These are phyloP conservation scores for Megaceryle maxima DNA, from an alignment of 2,113 vertebrate genomes.

Conservation along the genomic window DNA sequence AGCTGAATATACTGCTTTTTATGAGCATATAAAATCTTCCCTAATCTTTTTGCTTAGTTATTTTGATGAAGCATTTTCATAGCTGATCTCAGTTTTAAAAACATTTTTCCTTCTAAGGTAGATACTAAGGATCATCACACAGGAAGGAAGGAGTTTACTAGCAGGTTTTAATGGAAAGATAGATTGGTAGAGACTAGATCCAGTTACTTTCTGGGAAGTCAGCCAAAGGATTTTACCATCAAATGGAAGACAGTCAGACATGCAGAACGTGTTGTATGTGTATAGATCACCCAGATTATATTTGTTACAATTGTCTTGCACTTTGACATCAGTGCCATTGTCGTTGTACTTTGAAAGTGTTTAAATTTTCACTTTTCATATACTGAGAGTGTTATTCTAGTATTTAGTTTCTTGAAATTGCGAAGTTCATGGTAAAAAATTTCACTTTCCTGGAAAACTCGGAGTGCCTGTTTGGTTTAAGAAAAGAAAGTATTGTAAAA, in stretches of 20 bases:
- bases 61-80: not conserved
- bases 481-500: not conserved
- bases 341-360: not conserved
- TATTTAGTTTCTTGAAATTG: not conserved
- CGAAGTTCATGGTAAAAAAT: not conserved
- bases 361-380: not conserved
- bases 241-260: not conserved
- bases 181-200: not conserved
- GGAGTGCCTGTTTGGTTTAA: not conserved
- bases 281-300: not conserved
- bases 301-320: not conserved
- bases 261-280: not conserved
- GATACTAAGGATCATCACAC: not conserved
- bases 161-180: not conserved
- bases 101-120: not conserved
- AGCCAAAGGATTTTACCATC: conserved; percentile 13
- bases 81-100: not conserved
- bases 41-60: not conserved
- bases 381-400: not conserved
- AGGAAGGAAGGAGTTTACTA: not conserved
- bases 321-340: not conserved
- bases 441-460: not conserved
- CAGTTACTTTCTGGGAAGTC: not conserved
- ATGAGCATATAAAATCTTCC: not conserved
- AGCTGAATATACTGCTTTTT: not conserved